Conservation (phyloP, 2,888 invertebrate species). For the Nudaria mundana region DNA sequence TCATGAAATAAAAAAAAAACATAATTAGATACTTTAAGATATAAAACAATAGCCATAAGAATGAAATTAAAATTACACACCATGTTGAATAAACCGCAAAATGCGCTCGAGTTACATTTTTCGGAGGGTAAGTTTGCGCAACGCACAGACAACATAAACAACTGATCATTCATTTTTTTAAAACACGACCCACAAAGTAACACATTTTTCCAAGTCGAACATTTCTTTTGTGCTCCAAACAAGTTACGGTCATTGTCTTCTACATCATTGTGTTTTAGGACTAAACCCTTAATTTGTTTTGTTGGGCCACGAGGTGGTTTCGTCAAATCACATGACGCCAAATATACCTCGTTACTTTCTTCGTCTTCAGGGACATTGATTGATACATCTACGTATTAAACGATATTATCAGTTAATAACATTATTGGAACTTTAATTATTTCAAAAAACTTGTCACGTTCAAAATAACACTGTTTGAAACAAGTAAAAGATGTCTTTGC, state of each 20-base stretch:
- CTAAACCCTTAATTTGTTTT: conserved; percentile 49
- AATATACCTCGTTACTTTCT: conserved; percentile 55
- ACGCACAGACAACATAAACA: conserved; percentile 66
- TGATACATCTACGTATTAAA: conserved; percentile 37
- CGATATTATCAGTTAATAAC: too few species aligned
- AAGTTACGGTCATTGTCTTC: conserved; percentile 22
- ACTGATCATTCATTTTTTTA: conserved; percentile 36
- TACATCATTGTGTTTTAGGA: conserved; percentile 47
- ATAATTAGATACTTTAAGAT: neutral
- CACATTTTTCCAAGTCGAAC: conserved; percentile 47
- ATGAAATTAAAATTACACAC: conserved; percentile 40
- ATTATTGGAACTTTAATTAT: conserved; percentile 5
- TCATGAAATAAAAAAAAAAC: conserved; percentile 22
- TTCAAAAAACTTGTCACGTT: conserved; percentile 13
- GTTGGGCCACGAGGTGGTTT: conserved; percentile 32
- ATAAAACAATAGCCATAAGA: neutral
- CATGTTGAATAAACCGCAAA: conserved; percentile 54
- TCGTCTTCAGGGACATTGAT: conserved; percentile 32
- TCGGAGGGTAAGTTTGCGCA: conserved; percentile 53
- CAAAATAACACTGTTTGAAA: conserved; percentile 59
- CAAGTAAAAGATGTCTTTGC: conserved; percentile 39
- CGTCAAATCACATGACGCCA: conserved; percentile 61
- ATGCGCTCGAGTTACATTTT: conserved; percentile 39
- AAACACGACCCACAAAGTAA: conserved; percentile 48
- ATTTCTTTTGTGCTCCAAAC: conserved; percentile 13